Conservation (phyloP, 2,113 vertebrate species). For the Limnothrissa miodon region DNA sequence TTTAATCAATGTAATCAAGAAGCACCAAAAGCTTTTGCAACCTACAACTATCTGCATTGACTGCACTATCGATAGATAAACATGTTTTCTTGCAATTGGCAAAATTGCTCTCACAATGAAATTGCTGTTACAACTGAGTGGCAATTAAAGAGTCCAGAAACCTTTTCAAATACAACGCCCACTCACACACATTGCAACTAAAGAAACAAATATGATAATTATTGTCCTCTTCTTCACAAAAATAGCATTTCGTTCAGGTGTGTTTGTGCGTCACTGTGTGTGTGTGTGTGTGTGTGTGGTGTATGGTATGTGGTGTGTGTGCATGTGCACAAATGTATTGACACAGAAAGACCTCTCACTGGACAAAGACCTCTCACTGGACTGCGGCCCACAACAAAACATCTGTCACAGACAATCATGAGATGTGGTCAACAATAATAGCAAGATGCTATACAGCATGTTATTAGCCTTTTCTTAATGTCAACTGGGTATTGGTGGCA, state of each 20-base stretch:
- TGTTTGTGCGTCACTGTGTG: not conserved
- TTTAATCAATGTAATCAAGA: not conserved
- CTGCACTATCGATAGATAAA: not conserved
- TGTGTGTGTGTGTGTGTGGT: not conserved
- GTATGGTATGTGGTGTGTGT: not conserved
- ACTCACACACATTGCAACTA: not conserved
- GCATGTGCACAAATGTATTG: no score
- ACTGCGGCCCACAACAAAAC: not conserved
- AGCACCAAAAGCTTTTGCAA: not conserved
- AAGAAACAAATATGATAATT: not conserved
- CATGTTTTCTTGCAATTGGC: not conserved
- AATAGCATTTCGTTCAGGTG: not conserved
- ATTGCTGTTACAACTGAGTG: not conserved
- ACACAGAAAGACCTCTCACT: no score
- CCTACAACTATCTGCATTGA: not conserved
- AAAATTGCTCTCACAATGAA: slow-evolving; percentile 1
- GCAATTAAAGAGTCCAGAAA: slow-evolving; percentile 9
- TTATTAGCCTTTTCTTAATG: not conserved
- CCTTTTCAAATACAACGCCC: not conserved
- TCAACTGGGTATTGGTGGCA: not conserved
- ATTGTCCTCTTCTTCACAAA: not conserved
- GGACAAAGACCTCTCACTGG: no score
- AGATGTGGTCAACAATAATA: not conserved
- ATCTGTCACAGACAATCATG: not conserved
- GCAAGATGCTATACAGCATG: not conserved